Percentiles rank a stretch among this genome's conserved stretches.
Evolutionary conservation across 2,888 invertebrate species (phyloP).

Genomic region (Apocheima hispidaria): DNA sequence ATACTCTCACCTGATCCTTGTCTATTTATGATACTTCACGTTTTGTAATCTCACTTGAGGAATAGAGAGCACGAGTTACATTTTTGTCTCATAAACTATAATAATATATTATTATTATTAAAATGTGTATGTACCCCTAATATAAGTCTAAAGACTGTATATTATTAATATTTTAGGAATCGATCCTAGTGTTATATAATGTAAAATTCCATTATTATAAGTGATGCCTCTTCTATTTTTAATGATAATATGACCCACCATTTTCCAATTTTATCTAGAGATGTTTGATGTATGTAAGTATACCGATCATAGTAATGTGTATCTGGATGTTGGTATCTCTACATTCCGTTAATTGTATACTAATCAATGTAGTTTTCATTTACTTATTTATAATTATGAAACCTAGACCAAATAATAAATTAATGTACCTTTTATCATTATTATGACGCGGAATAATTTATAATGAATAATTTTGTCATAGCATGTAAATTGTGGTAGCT

Average conservation of each 20-base stretch:
- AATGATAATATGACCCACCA: conserved; percentile 83
- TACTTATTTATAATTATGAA: conserved; percentile 78
- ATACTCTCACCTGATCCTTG: conserved; percentile 71
- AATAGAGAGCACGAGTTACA: conserved; percentile 82
- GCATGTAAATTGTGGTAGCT: conserved; percentile 81
- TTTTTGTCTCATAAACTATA: conserved; percentile 66
- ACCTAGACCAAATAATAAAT: conserved; percentile 86
- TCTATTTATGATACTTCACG: conserved; percentile 80
- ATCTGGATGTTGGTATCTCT: conserved; percentile 78
- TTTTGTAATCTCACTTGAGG: conserved; percentile 83
- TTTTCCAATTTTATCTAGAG: conserved; percentile 84
- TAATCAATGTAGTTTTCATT: conserved; percentile 76
- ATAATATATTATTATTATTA: conserved; percentile 51
- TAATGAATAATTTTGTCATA: conserved; percentile 70
- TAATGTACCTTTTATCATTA: conserved; percentile 85
- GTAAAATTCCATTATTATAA: conserved; percentile 79
- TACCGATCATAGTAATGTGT: conserved; percentile 58
- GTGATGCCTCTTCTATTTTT: conserved; percentile 70
- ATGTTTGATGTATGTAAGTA: conserved; percentile 79
- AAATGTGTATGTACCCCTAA: conserved; percentile 80
- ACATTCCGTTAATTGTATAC: conserved; percentile 85
- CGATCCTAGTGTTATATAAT: conserved; percentile 82
- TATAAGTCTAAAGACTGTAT: conserved; percentile 86
- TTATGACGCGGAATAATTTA: conserved; percentile 74
- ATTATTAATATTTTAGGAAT: conserved; percentile 72